Evolutionary conservation across 2,888 invertebrate species (phyloP).

Genomic region (Ochropleura plecta): DNA sequence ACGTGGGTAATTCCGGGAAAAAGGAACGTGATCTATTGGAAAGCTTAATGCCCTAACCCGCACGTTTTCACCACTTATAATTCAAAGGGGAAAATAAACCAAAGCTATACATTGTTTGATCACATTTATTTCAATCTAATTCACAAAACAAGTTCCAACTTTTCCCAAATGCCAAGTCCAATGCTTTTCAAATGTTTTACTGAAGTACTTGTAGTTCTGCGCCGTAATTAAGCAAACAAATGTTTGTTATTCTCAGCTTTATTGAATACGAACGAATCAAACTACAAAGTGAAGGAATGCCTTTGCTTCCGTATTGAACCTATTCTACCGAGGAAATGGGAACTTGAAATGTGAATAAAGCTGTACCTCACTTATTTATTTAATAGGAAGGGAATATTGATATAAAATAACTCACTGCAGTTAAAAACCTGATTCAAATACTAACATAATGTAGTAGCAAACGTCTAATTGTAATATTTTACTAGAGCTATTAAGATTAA

Average conservation of each 20-base stretch:
- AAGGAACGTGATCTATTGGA: conserved; percentile 44
- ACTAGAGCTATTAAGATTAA: conserved; percentile 59
- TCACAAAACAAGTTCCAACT: conserved; percentile 14
- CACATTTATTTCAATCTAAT: conserved; percentile 53
- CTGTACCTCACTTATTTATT: conserved; percentile 56
- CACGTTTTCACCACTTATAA: conserved; percentile 36
- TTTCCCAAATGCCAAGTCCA: conserved; percentile 3
- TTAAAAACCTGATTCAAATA: conserved; percentile 13
- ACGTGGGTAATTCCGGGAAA: conserved; percentile 44
- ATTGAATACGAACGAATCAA: conserved; percentile 62
- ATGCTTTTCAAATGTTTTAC: conserved; percentile 16
- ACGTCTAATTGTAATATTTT: conserved; percentile 54
- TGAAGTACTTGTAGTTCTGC: conserved; percentile 21
- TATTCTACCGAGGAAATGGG: conserved; percentile 65
- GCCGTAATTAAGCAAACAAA: conserved; percentile 43
- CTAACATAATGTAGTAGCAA: background rate
- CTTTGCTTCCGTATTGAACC: conserved; percentile 54
- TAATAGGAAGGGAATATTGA: conserved; percentile 52
- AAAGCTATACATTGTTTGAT: conserved; percentile 39
- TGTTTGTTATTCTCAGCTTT: conserved; percentile 37
- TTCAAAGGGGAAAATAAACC: conserved; percentile 41
- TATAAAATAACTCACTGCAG: conserved; percentile 31
- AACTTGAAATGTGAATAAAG: conserved; percentile 65
- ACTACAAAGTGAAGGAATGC: conserved; percentile 63
- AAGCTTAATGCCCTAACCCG: conserved; percentile 37